A percentile compares a stretch with the other conserved stretches of the same genome.
These are phyloP conservation scores for Ennomos quercinarius DNA, from an alignment of 2,888 invertebrate species.

Conservation along the genomic window DNA sequence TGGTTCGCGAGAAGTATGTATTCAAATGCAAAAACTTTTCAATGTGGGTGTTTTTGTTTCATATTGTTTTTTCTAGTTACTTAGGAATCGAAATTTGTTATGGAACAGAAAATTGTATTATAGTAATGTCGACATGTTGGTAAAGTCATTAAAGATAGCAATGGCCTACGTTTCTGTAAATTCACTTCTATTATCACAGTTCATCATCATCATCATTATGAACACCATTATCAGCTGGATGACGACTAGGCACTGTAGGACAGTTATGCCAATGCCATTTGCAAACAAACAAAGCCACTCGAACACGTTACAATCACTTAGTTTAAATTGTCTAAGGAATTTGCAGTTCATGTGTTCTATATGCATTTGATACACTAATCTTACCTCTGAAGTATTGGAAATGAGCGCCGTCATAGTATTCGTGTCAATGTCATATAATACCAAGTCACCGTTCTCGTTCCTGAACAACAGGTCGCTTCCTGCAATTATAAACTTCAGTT, in stretches of 20 bases:
- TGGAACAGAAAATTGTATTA: too few relatives aligned
- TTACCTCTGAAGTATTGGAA: constrained; percentile 77
- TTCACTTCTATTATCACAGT: too few relatives aligned
- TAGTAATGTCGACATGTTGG: not conserved
- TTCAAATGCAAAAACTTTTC: constrained; percentile 17
- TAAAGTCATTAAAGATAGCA: not conserved
- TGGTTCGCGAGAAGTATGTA: constrained; percentile 8
- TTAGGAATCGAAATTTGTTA: too few relatives aligned
- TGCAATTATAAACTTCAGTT: constrained; percentile 65
- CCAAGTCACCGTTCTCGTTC: constrained; percentile 83
- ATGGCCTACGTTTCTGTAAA: too few relatives aligned
- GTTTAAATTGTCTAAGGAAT: too few relatives aligned
- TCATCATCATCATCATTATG: too few relatives aligned
- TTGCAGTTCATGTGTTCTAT: not conserved
- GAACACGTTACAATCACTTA: too few relatives aligned
- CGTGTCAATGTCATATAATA: constrained; percentile 81
- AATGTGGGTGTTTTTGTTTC: constrained; percentile 1
- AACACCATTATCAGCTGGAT: too few relatives aligned
- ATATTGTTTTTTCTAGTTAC: not conserved
- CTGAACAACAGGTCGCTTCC: constrained; percentile 88
- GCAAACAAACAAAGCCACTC: too few relatives aligned
- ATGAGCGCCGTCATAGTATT: constrained; percentile 72
- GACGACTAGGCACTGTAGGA: too few relatives aligned
- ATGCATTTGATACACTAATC: constrained; percentile 22
- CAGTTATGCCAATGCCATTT: not conserved